Evolutionary conservation across 2,888 invertebrate species (phyloP).

Genomic region (Crematogaster levior): DNA sequence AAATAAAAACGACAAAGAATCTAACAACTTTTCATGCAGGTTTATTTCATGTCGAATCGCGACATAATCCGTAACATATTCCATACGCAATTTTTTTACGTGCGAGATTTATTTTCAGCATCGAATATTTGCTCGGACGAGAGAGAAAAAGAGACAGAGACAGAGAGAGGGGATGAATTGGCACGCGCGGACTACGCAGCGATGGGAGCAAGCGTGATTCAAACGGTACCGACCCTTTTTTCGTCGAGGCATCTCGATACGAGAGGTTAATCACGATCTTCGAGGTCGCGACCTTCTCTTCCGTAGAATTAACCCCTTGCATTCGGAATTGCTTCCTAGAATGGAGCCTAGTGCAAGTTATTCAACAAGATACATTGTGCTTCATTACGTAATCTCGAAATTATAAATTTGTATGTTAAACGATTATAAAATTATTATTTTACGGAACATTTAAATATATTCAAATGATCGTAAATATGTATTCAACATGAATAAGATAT

Average conservation of each 20-base stretch:
- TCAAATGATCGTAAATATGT: not conserved
- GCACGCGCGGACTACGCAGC: constrained; percentile 19
- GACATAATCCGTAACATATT: constrained; percentile 25
- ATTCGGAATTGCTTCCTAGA: not conserved
- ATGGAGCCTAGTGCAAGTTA: not conserved
- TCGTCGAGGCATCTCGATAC: constrained; percentile 11
- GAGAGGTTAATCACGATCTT: constrained; percentile 26
- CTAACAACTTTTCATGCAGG: not conserved
- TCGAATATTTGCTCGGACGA: constrained; percentile 48
- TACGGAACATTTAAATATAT: not conserved
- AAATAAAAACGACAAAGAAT: not conserved
- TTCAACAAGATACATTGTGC: not conserved
- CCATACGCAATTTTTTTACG: constrained; percentile 39
- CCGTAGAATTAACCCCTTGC: constrained; percentile 34
- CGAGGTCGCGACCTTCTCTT: constrained; percentile 28
- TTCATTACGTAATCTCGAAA: constrained; percentile 2
- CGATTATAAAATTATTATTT: not conserved
- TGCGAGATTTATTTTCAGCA: constrained; percentile 61
- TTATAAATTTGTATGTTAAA: constrained; percentile 10
- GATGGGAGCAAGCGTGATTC: constrained; percentile 43
- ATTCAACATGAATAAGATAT: not conserved
- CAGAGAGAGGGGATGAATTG: not conserved
- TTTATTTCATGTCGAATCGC: not conserved
- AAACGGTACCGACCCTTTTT: constrained; percentile 38
- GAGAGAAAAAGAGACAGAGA: not conserved